Evolutionary conservation across 2,888 invertebrate species (phyloP).

Genomic region (Siphonodentalium dalli): DNA sequence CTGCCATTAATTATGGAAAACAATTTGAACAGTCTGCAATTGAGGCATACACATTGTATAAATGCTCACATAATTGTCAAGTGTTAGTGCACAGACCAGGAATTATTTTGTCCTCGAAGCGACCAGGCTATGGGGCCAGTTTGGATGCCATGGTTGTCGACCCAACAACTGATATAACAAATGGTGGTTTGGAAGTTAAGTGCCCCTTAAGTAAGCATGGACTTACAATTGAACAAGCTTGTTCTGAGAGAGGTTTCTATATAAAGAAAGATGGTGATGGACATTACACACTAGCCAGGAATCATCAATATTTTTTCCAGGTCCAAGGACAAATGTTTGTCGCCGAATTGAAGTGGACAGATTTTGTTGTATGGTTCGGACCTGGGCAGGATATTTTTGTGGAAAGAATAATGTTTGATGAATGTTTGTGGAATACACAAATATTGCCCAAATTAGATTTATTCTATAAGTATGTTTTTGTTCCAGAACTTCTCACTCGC

Average conservation of each 20-base stretch:
- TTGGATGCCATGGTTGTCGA: background rate
- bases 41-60: background rate
- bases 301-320: background rate
- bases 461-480: constrained; percentile 7
- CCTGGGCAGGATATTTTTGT: background rate
- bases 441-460: background rate
- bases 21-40: constrained; percentile 1
- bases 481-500: constrained; percentile 6
- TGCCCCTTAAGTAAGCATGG: too few relatives aligned
- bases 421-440: background rate
- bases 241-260: background rate
- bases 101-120: background rate
- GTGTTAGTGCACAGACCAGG: background rate
- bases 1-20: background rate
- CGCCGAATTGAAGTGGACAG: background rate
- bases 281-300: background rate
- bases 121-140: constrained; percentile 7
- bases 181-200: too few relatives aligned
- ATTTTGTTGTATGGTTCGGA: background rate
- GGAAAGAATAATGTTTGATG: constrained; percentile 1
- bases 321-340: background rate
- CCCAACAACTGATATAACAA: too few relatives aligned
- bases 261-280: constrained; percentile 1
- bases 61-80: background rate
- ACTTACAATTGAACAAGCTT: background rate